Percentiles rank a stretch among this genome's conserved stretches.
Evolutionary conservation across 2,113 vertebrate species (phyloP).

Genomic region (Aspiorhynchus laticeps): DNA sequence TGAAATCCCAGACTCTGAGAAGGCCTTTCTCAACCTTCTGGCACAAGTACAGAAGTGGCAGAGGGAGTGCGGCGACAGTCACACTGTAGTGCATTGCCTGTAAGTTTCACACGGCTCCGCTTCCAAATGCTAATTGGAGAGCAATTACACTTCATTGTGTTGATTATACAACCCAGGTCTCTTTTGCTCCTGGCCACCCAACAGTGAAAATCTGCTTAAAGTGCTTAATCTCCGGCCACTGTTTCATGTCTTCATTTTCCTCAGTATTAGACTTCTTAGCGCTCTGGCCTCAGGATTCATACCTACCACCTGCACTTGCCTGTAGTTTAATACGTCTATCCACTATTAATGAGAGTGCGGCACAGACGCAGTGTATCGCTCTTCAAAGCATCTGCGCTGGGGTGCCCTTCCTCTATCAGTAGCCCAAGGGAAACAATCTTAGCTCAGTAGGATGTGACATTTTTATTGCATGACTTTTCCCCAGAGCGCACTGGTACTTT

Average conservation of each 20-base stretch:
- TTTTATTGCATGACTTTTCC: constrained; percentile 58
- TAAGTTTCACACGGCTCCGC: constrained; percentile 73
- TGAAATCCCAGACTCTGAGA: constrained; percentile 91
- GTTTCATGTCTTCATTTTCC: constrained; percentile 31
- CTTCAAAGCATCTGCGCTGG: constrained; percentile 56
- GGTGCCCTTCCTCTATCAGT: constrained; percentile 66
- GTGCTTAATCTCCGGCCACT: background rate
- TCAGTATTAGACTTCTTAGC: background rate
- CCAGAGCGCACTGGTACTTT: constrained; percentile 31
- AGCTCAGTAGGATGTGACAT: constrained; percentile 62
- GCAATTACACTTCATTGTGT: constrained; percentile 17
- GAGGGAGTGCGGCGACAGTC: constrained; percentile 88
- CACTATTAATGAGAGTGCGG: constrained; percentile 64
- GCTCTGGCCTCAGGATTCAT: background rate
- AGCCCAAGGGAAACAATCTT: constrained; percentile 47
- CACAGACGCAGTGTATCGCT: constrained; percentile 48
- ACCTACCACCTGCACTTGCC: background rate
- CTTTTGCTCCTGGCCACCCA: background rate
- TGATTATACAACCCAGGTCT: constrained; percentile 22
- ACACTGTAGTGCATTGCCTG: constrained; percentile 92
- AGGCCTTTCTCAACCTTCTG: constrained; percentile 91
- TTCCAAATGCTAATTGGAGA: background rate
- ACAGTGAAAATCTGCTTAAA: constrained; percentile 3
- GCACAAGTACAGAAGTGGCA: constrained; percentile 94
- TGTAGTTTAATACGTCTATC: constrained; percentile 56